Evolutionary conservation across 2,797 vertebrate species (phyloP).

Genomic region (Siniperca undulata): DNA sequence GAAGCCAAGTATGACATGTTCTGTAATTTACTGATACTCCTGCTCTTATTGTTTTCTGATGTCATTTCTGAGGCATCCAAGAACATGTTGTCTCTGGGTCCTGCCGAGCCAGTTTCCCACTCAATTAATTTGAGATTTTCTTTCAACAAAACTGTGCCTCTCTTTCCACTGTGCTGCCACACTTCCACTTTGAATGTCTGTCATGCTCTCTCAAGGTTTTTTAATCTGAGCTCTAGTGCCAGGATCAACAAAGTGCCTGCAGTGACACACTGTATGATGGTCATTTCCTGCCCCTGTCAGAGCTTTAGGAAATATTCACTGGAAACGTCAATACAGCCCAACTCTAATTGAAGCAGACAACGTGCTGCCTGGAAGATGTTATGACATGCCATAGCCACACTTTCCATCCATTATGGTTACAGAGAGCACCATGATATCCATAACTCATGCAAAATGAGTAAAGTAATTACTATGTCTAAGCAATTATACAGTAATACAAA

Average conservation of each 20-base stretch:
- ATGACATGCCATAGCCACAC: constrained; percentile 46
- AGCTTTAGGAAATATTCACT: constrained; percentile 61
- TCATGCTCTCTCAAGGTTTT: constrained; percentile 57
- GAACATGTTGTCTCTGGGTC: constrained; percentile 48
- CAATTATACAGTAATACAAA: background rate
- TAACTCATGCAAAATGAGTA: background rate
- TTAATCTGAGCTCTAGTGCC: constrained; percentile 51
- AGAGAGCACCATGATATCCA: constrained; percentile 13
- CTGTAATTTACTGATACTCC: constrained; percentile 39
- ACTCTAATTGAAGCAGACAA: constrained; percentile 70
- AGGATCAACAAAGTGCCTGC: constrained; percentile 62
- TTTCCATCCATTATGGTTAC: constrained; percentile 40
- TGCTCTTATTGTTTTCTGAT: constrained; percentile 42
- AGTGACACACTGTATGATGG: constrained; percentile 65
- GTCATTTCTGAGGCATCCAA: constrained; percentile 47
- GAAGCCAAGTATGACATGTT: constrained; percentile 52
- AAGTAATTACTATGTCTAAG: background rate
- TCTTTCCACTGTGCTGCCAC: constrained; percentile 39
- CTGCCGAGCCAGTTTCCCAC: constrained; percentile 43
- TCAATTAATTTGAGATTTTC: constrained; percentile 65
- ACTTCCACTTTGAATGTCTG: constrained; percentile 58
- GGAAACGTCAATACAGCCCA: constrained; percentile 50
- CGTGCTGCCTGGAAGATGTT: constrained; percentile 59
- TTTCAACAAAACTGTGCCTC: constrained; percentile 25
- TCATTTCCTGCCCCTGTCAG: constrained; percentile 66